These are phyloP conservation scores for Abscondita cerata DNA, from an alignment of 2,888 invertebrate genomes.

Conservation along the genomic window DNA sequence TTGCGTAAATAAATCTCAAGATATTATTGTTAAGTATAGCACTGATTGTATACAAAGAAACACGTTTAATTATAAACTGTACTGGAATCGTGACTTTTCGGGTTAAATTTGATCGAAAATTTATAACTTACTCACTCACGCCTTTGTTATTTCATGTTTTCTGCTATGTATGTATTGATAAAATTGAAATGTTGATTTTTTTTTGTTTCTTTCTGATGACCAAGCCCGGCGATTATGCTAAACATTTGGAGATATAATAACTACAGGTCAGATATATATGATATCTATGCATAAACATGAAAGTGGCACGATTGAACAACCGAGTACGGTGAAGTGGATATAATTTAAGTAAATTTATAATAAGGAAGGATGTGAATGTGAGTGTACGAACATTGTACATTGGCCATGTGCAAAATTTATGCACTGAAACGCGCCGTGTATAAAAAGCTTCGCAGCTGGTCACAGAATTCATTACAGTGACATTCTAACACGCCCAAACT, in stretches of 20 bases:
- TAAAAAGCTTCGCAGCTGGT: conserved; percentile 54
- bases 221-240: no score
- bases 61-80: conserved; percentile 58
- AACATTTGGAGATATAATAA: no score
- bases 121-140: conserved; percentile 47
- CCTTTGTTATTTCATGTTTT: conserved; percentile 43
- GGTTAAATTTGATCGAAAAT: conserved; percentile 51
- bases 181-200: no score
- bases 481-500: conserved; percentile 53
- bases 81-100: conserved; percentile 56
- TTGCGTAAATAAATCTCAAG: conserved; percentile 18
- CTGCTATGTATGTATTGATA: no score
- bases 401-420: conserved; percentile 46
- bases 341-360: conserved; percentile 38
- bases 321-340: conserved; percentile 36
- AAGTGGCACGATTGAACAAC: conserved; percentile 18
- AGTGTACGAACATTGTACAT: conserved; percentile 40
- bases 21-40: conserved; percentile 30
- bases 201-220: no score
- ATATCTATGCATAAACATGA: not conserved
- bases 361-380: conserved; percentile 41
- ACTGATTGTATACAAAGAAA: conserved; percentile 45
- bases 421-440: conserved; percentile 47
- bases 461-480: conserved; percentile 54
- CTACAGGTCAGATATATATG: no score